Percentiles rank a stretch among this genome's conserved stretches.
Conservation (phyloP, 2,888 invertebrate species). For the Macaria liturata region DNA sequence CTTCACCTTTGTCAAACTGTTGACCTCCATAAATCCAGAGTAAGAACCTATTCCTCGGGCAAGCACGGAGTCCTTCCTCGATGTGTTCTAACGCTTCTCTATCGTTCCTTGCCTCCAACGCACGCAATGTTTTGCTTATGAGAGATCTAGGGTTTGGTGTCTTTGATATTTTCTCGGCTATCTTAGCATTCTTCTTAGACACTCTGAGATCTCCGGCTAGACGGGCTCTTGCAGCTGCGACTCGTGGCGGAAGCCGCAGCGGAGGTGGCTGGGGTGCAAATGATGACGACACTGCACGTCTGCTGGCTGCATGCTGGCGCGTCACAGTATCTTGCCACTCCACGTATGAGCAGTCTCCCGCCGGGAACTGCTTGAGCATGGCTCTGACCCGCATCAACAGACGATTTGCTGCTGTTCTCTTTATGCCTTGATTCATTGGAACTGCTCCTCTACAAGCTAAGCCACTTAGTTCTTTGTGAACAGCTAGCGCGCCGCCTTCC, state of each 20-base stretch:
- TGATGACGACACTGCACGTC: slow-evolving; percentile 69
- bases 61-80: slow-evolving; percentile 51
- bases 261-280: slow-evolving; percentile 68
- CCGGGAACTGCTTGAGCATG: slow-evolving; percentile 67
- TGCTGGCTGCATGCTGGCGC: slow-evolving; percentile 64
- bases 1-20: slow-evolving; percentile 56
- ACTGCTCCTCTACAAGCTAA: slow-evolving; percentile 60
- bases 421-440: slow-evolving; percentile 70
- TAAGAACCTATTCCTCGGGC: slow-evolving; percentile 62
- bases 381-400: slow-evolving; percentile 63
- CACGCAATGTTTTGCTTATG: slow-evolving; percentile 58
- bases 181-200: slow-evolving; percentile 51
- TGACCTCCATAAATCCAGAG: slow-evolving; percentile 66
- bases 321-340: slow-evolving; percentile 71
- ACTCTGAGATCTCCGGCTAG: slow-evolving; percentile 60
- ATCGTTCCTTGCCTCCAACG: slow-evolving; percentile 58
- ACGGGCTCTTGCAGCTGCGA: slow-evolving; percentile 58
- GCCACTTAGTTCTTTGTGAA: slow-evolving; percentile 68
- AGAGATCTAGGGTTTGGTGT: slow-evolving; percentile 56
- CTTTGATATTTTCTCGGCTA: slow-evolving; percentile 45
- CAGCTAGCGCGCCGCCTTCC: slow-evolving; percentile 67
- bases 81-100: slow-evolving; percentile 56
- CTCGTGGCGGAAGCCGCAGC: slow-evolving; percentile 40
- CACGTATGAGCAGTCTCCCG: slow-evolving; percentile 55
- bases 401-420: slow-evolving; percentile 70